Percentiles rank a stretch among this genome's conserved stretches.
These are phyloP conservation scores for Heliconius hortense DNA, from an alignment of 2,888 invertebrate species.

Conservation along the genomic window DNA sequence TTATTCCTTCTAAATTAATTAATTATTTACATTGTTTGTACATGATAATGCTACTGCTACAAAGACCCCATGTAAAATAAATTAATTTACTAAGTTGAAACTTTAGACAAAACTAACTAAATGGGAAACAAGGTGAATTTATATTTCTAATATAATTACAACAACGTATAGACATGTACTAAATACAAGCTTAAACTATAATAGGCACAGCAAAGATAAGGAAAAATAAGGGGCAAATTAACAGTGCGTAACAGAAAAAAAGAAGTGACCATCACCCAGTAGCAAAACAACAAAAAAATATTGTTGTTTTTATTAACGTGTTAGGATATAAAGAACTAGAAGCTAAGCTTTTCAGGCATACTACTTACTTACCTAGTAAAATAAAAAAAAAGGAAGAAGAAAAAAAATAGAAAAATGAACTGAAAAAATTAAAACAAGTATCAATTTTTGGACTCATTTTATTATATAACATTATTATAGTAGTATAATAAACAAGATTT, in stretches of 20 bases:
- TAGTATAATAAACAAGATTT: conserved; percentile 7
- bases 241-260: conserved; percentile 54
- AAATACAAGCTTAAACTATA: background rate
- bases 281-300: conserved; percentile 20
- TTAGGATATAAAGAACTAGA: background rate
- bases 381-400: background rate
- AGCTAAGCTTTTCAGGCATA: background rate
- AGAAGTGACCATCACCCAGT: conserved; percentile 45
- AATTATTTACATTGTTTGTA: background rate
- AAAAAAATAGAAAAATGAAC: conserved; percentile 26
- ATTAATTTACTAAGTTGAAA: too few relatives aligned
- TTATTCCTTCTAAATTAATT: background rate
- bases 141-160: background rate
- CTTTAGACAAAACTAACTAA: too few relatives aligned
- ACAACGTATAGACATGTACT: background rate
- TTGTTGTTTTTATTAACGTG: background rate
- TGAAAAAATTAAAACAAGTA: conserved; percentile 26
- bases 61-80: too few relatives aligned
- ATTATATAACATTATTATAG: background rate
- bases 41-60: background rate
- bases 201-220: conserved; percentile 24
- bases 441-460: conserved; percentile 6
- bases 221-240: conserved; percentile 62
- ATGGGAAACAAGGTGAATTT: background rate
- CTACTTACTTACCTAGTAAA: background rate